phyloP scores from a whole-genome alignment of 2,888 invertebrate genomes.

The Eulithis prunata region DNA sequence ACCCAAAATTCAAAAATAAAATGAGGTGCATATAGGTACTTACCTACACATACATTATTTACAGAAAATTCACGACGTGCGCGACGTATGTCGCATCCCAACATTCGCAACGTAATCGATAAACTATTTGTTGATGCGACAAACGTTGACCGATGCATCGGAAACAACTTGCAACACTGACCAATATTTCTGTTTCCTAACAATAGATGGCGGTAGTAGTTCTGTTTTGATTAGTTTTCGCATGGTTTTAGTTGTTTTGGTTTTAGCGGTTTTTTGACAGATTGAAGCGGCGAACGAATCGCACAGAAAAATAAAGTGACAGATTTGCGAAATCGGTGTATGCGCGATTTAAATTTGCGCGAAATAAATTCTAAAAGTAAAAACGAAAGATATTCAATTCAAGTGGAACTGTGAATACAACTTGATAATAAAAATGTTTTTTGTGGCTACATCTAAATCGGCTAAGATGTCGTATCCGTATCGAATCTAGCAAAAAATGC shows the following conservation, averaged over 20 bases:
- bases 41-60: too few species aligned
- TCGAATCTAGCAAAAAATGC: constrained; percentile 18
- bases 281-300: constrained; percentile 16
- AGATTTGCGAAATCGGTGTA: constrained; percentile 4
- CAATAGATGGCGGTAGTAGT: constrained; percentile 36
- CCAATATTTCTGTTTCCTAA: neutral
- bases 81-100: too few species aligned
- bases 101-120: neutral
- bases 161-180: constrained; percentile 9
- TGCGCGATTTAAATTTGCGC: constrained; percentile 5
- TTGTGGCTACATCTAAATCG: too few species aligned
- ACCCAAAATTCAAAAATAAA: too few species aligned
- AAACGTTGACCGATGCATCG: neutral
- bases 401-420: constrained; percentile 3
- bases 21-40: too few species aligned
- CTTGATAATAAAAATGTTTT: too few species aligned
- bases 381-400: neutral
- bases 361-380: constrained; percentile 10
- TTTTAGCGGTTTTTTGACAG: neutral
- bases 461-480: constrained; percentile 11
- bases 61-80: too few species aligned
- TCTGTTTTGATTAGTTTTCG: constrained; percentile 20
- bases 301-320: constrained; percentile 26
- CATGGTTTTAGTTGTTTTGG: too few species aligned
- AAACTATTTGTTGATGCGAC: neutral